Evolutionary conservation across 2,113 vertebrate species (phyloP).

Genomic region (Ornithorhynchus anatinus): DNA sequence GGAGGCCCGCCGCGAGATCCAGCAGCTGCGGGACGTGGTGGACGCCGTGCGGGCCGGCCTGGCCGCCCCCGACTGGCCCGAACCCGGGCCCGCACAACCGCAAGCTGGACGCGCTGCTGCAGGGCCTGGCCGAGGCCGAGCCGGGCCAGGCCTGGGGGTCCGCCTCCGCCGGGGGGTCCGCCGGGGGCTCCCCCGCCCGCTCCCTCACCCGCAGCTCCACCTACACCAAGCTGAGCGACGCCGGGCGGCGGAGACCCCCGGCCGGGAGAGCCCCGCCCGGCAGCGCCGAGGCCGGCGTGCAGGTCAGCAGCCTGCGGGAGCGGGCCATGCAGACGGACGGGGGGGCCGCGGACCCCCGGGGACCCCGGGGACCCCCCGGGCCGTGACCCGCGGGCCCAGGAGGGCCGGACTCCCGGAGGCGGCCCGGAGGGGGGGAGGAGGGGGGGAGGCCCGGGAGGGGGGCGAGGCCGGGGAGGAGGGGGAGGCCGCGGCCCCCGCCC

Average conservation of each 20-base stretch:
- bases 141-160: constrained; percentile 86
- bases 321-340: constrained; percentile 91
- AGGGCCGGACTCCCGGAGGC: constrained; percentile 62
- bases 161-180: constrained; percentile 78
- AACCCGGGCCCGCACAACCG: constrained; percentile 97
- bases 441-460: not conserved
- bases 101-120: constrained; percentile 92
- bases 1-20: constrained; percentile 93
- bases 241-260: constrained; percentile 50
- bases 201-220: constrained; percentile 95
- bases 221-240: constrained; percentile 95
- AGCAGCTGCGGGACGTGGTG: constrained; percentile 93
- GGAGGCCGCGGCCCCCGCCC: constrained; percentile 9
- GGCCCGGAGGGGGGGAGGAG: constrained; percentile 54
- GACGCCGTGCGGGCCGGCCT: constrained; percentile 91
- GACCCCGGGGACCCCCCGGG: not conserved
- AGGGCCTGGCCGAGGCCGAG: constrained; percentile 94
- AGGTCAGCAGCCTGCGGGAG: constrained; percentile 87
- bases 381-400: constrained; percentile 56
- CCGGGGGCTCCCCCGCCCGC: constrained; percentile 85
- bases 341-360: constrained; percentile 28
- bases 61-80: constrained; percentile 91
- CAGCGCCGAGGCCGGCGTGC: constrained; percentile 69
- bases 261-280: no score
- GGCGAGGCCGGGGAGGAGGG: constrained; percentile 60